A percentile compares a stretch with the other conserved stretches of the same genome.
phyloP scores from a whole-genome alignment of 2,113 vertebrate species.

The Zosterops japonicus region DNA sequence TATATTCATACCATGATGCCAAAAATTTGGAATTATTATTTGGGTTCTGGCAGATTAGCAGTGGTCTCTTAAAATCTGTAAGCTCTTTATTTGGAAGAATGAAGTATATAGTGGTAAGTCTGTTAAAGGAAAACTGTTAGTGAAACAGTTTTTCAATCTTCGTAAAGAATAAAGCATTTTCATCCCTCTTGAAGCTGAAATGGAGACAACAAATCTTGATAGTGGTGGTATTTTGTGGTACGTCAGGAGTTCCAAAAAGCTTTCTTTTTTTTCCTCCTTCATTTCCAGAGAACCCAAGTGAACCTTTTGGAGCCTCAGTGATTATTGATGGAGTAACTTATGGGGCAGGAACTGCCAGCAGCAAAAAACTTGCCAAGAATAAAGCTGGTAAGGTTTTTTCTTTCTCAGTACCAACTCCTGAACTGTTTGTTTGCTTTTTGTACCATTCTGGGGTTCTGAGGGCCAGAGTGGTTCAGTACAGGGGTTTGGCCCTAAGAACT shows the following conservation, averaged over 20 bases:
- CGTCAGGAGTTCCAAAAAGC: not conserved
- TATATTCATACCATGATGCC: not conserved
- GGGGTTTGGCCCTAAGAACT: not conserved
- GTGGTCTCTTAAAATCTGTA: not conserved
- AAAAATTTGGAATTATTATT: not conserved
- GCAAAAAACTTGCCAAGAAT: conserved; percentile 99
- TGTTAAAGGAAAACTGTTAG: not conserved
- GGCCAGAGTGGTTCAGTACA: not conserved
- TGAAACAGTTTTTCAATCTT: not conserved
- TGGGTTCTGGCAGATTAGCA: not conserved
- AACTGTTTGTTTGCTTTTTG: not conserved
- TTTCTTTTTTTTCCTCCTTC: not conserved
- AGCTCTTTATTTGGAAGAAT: not conserved
- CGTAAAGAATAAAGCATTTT: not conserved
- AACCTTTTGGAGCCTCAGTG: conserved; percentile 98
- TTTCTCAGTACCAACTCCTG: not conserved
- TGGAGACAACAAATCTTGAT: not conserved
- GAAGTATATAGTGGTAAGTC: not conserved
- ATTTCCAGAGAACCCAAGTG: conserved; percentile 97
- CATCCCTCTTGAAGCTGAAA: not conserved
- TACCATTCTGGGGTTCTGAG: not conserved
- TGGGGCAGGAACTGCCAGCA: conserved; percentile 98
- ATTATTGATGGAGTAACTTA: conserved; percentile 99
- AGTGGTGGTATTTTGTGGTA: not conserved
- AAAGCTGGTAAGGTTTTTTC: conserved; percentile 89